Evolutionary conservation across 2,113 vertebrate species (phyloP).

Genomic region (Oncorhynchus nerka): DNA sequence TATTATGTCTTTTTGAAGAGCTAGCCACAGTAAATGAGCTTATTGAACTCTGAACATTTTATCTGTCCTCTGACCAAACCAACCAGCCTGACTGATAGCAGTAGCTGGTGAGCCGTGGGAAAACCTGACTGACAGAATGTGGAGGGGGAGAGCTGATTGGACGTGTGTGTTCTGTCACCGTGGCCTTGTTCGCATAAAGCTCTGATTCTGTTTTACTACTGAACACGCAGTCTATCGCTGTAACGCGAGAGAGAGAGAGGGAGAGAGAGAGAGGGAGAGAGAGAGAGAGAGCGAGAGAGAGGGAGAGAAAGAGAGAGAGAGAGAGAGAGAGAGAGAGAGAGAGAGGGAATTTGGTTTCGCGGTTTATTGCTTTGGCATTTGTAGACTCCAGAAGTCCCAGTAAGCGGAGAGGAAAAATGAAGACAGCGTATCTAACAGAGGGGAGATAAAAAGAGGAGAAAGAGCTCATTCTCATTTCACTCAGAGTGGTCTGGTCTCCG

Average conservation of each 20-base stretch:
- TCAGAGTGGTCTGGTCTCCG: constrained; percentile 51
- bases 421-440: constrained; percentile 58
- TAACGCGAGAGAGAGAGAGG: constrained; percentile 17
- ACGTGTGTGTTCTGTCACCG: constrained; percentile 32
- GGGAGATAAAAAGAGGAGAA: constrained; percentile 48
- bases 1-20: no score
- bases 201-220: constrained; percentile 65
- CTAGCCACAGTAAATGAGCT: no score
- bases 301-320: constrained; percentile 24
- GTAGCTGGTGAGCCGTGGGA: constrained; percentile 50
- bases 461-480: constrained; percentile 44
- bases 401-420: constrained; percentile 38
- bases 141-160: constrained; percentile 10
- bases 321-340: constrained; percentile 23
- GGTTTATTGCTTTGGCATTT: constrained; percentile 72
- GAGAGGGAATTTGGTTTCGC: constrained; percentile 55
- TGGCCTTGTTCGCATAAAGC: constrained; percentile 45
- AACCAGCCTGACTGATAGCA: constrained; percentile 41
- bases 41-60: no score
- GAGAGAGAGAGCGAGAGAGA: constrained; percentile 25
- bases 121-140: constrained; percentile 42
- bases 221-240: constrained; percentile 55
- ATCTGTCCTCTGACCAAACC: no score
- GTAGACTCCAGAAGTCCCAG: constrained; percentile 56
- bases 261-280: constrained; percentile 20